Percentiles rank a stretch among this genome's conserved stretches.
phyloP scores from a whole-genome alignment of 2,113 vertebrate genomes.

The Scomber colias region DNA sequence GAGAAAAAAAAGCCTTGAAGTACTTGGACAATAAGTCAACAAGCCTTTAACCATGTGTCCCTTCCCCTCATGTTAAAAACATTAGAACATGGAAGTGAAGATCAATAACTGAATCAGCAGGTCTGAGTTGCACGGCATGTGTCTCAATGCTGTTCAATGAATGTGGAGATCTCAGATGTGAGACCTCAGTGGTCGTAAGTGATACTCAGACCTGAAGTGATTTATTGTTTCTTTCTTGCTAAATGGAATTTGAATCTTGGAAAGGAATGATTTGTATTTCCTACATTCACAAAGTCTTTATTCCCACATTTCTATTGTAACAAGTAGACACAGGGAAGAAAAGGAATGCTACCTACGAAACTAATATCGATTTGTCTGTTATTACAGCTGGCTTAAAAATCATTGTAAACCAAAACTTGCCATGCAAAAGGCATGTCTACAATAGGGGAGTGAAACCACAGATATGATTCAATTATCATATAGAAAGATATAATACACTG shows the following conservation, averaged over 20 bases:
- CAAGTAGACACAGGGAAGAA: constrained; percentile 4
- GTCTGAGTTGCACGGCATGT: not conserved
- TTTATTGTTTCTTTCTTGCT: constrained; percentile 39
- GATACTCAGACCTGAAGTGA: constrained; percentile 19
- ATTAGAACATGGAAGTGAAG: constrained; percentile 41
- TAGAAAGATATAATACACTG: too few species aligned
- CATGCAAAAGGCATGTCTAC: too few species aligned
- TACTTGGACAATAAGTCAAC: constrained; percentile 54
- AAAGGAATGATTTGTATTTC: constrained; percentile 50
- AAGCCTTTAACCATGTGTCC: constrained; percentile 27
- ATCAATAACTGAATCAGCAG: constrained; percentile 60
- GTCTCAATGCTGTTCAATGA: constrained; percentile 14
- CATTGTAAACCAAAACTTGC: too few species aligned
- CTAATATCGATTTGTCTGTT: constrained; percentile 4
- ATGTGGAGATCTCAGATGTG: constrained; percentile 28
- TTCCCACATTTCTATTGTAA: constrained; percentile 57
- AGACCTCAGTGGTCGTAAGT: constrained; percentile 29
- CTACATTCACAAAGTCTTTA: constrained; percentile 21
- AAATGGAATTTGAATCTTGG: constrained; percentile 36
- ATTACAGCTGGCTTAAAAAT: not conserved
- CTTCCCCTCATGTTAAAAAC: constrained; percentile 42
- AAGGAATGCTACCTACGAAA: constrained; percentile 32
- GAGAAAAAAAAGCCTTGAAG: constrained; percentile 24
- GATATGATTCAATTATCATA: too few species aligned
- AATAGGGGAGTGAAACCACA: too few species aligned